Percentiles rank a stretch among this genome's conserved stretches.
phyloP scores from a whole-genome alignment of 2,888 invertebrate genomes.

The Cybosia mesomella region DNA sequence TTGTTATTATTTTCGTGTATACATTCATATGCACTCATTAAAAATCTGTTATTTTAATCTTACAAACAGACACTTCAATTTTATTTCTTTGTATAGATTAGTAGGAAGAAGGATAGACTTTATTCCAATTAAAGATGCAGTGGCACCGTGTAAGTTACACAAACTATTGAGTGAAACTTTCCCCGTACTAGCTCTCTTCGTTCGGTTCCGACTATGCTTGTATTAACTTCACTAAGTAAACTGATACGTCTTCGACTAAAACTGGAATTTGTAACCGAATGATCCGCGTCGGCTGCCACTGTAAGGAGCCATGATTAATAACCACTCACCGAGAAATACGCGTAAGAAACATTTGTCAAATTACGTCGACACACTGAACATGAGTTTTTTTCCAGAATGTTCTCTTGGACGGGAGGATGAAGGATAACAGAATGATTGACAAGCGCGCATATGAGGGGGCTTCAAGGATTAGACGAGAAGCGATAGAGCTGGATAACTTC shows the following conservation, averaged over 20 bases:
- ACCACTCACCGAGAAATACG: neutral
- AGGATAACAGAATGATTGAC: neutral
- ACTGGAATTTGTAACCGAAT: neutral
- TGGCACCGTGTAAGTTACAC: neutral
- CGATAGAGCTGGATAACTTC: neutral
- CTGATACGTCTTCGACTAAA: neutral
- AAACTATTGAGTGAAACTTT: neutral
- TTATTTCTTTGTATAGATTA: too few species aligned
- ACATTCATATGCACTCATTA: too few species aligned
- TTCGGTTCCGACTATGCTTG: neutral
- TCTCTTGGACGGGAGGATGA: neutral
- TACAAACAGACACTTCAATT: too few species aligned
- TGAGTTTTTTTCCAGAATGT: neutral
- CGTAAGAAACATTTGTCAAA: neutral
- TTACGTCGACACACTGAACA: neutral
- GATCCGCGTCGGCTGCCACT: neutral
- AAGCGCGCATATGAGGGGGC: neutral
- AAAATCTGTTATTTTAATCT: too few species aligned
- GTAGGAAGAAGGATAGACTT: too few species aligned
- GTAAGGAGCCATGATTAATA: neutral
- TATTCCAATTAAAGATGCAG: neutral
- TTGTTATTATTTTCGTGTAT: too few species aligned
- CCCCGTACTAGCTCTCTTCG: neutral
- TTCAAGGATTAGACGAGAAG: too few species aligned
- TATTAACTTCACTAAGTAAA: neutral